A percentile compares a stretch with the other conserved stretches of the same genome.
Evolutionary conservation across 1,140 invertebrate genomes (phyloP).

Genomic region (Euschistus heros): DNA sequence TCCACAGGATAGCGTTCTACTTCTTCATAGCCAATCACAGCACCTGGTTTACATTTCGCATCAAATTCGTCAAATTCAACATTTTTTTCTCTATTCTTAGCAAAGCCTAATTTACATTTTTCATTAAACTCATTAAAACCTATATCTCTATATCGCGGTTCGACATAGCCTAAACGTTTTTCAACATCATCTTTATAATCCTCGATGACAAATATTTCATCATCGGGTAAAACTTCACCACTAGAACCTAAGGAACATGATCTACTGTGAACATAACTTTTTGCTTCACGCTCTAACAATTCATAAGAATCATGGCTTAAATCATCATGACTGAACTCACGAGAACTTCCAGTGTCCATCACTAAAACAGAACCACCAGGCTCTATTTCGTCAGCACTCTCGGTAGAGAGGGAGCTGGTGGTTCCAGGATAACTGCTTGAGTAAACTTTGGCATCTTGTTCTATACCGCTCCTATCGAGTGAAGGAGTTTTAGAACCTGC

Average conservation of each 20-base stretch:
- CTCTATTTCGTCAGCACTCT: constrained; percentile 45
- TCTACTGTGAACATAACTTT: constrained; percentile 25
- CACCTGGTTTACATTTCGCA: constrained; percentile 38
- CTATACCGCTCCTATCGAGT: constrained; percentile 28
- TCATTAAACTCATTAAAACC: constrained; percentile 33
- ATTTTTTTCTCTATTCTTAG: constrained; percentile 23
- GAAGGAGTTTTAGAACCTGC: constrained; percentile 31
- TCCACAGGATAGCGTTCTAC: constrained; percentile 44
- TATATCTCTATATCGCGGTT: constrained; percentile 31
- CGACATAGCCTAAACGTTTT: constrained; percentile 32
- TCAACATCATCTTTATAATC: constrained; percentile 37
- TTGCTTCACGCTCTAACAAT: constrained; percentile 48
- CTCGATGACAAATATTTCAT: constrained; percentile 53
- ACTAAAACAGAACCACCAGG: constrained; percentile 31
- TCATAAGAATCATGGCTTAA: constrained; percentile 82
- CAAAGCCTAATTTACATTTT: constrained; percentile 32
- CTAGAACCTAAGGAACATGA: constrained; percentile 52
- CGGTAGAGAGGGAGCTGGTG: constrained; percentile 47
- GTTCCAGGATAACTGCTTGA: constrained; percentile 76
- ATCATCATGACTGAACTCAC: constrained; percentile 61
- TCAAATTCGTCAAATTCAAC: constrained; percentile 38
- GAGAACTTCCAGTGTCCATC: constrained; percentile 30
- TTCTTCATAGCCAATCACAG: constrained; percentile 37
- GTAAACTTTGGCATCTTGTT: constrained; percentile 49
- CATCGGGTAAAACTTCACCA: constrained; percentile 45